Percentiles rank a stretch among this genome's conserved stretches.
These are phyloP conservation scores for Actinernus sp. DNA, from an alignment of 92 coral and sea anemone species.

Conservation along the genomic window DNA sequence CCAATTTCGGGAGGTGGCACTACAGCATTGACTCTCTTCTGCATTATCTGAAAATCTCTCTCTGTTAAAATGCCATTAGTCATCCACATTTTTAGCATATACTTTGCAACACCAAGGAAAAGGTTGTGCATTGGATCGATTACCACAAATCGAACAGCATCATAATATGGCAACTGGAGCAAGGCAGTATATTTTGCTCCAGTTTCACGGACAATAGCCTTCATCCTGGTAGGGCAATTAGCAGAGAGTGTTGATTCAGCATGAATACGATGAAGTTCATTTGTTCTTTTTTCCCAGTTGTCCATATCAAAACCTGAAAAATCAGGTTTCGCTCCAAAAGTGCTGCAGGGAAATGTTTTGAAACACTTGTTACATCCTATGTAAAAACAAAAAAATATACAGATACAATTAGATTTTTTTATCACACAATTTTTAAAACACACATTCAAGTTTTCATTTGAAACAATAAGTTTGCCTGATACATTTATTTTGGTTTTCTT, in stretches of 20 bases:
- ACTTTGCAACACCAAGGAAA: constrained; percentile 60
- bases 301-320: constrained; percentile 60
- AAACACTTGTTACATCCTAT: constrained; percentile 67
- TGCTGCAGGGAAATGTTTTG: constrained; percentile 43
- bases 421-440: too few relatives aligned
- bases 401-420: too few relatives aligned
- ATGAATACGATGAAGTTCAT: constrained; percentile 46
- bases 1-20: constrained; percentile 56
- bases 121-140: constrained; percentile 66
- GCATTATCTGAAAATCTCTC: constrained; percentile 27
- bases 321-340: constrained; percentile 49
- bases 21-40: constrained; percentile 39
- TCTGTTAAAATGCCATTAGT: constrained; percentile 27
- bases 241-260: constrained; percentile 39
- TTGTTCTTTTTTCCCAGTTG: constrained; percentile 39
- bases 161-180: constrained; percentile 58
- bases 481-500: too few relatives aligned
- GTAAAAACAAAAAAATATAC: too few relatives aligned
- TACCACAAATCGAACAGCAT: constrained; percentile 50
- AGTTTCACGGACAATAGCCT: constrained; percentile 6
- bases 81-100: constrained; percentile 37
- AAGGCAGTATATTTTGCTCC: constrained; percentile 51
- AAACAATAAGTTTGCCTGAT: too few relatives aligned
- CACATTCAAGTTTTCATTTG: too few relatives aligned
- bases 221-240: background rate